Evolutionary conservation across 1,140 invertebrate species (phyloP).

Genomic region (Magallana angulata): DNA sequence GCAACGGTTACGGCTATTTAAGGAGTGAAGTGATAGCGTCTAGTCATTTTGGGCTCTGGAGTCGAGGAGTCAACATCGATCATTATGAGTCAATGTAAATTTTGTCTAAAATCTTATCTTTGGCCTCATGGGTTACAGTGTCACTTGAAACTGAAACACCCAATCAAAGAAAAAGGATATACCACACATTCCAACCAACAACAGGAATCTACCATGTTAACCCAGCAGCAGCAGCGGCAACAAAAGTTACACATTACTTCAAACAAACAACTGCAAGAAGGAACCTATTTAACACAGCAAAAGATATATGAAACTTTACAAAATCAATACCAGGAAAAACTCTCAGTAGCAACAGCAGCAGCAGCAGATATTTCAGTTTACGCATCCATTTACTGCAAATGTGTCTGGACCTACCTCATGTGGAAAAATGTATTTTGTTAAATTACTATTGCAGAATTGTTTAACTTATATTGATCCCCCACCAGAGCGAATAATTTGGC

Average conservation of each 20-base stretch:
- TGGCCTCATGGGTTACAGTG: conserved; percentile 40
- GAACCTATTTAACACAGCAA: background rate
- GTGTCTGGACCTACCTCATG: background rate
- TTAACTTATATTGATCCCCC: no score
- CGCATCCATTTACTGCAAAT: conserved; percentile 15
- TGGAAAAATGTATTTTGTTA: no score
- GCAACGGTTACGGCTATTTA: background rate
- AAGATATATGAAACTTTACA: background rate
- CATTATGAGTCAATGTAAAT: conserved; percentile 35
- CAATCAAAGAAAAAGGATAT: background rate
- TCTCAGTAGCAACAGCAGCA: background rate
- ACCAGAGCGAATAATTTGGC: no score
- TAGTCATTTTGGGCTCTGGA: background rate
- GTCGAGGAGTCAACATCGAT: background rate
- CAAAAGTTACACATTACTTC: background rate
- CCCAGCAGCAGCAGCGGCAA: background rate
- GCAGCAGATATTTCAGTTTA: conserved; percentile 35
- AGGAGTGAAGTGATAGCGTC: background rate
- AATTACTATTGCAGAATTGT: no score
- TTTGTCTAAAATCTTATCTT: background rate
- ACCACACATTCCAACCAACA: background rate
- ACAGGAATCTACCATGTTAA: background rate
- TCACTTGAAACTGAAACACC: conserved; percentile 23
- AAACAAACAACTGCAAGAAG: background rate
- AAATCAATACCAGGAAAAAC: background rate